Evolutionary conservation across 1,140 invertebrate genomes (phyloP).

Genomic region (Pseudachorutes palmiensis): DNA sequence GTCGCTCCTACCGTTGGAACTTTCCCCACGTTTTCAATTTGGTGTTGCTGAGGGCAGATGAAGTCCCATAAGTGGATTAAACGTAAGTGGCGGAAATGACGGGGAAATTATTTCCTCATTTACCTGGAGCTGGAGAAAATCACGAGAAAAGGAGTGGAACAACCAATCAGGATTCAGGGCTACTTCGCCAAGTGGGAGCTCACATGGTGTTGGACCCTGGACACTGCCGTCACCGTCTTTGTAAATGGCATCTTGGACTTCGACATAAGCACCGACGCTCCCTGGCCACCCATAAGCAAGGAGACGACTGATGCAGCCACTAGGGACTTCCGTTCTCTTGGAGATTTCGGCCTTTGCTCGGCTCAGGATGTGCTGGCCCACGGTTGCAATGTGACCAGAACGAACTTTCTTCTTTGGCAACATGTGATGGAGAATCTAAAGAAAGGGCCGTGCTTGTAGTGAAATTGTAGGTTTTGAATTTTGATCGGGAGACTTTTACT

Average conservation of each 20-base stretch:
- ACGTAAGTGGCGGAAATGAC: not conserved
- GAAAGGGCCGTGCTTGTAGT: too few relatives aligned
- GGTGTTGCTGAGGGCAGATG: not conserved
- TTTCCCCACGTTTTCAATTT: slow-evolving; percentile 1
- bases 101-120: not conserved
- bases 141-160: slow-evolving; percentile 22
- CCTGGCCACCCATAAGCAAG: slow-evolving; percentile 33
- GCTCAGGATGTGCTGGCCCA: slow-evolving; percentile 28
- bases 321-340: slow-evolving; percentile 12
- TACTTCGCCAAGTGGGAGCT: slow-evolving; percentile 28
- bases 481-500: too few relatives aligned
- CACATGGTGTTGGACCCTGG: slow-evolving; percentile 16
- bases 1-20: not conserved
- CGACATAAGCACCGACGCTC: slow-evolving; percentile 31
- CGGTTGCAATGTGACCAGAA: slow-evolving; percentile 20
- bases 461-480: too few relatives aligned
- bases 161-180: slow-evolving; percentile 26
- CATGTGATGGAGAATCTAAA: slow-evolving; percentile 21
- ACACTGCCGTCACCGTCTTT: slow-evolving; percentile 9
- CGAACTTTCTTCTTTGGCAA: slow-evolving; percentile 17
- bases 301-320: slow-evolving; percentile 23
- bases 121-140: slow-evolving; percentile 27
- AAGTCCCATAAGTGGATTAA: not conserved
- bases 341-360: slow-evolving; percentile 28
- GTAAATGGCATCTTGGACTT: slow-evolving; percentile 24